phyloP scores from a whole-genome alignment of 2,113 vertebrate species.

The Cervus canadensis region DNA sequence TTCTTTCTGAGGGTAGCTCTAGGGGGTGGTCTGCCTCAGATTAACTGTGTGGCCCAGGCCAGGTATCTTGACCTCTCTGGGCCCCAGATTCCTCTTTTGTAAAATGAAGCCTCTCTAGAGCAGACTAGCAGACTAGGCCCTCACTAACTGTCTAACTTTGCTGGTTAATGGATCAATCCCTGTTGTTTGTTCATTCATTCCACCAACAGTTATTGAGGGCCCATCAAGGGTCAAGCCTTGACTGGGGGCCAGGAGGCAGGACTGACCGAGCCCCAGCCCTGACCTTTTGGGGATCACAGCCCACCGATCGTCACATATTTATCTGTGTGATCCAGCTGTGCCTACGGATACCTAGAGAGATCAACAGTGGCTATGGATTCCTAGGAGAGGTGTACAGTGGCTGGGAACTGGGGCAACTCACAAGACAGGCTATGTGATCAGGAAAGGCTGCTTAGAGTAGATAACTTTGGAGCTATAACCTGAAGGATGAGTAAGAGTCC shows the following conservation, averaged over 20 bases:
- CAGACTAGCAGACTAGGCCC: not conserved
- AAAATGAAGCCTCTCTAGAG: not conserved
- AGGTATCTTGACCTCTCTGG: not conserved
- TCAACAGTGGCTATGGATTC: not conserved
- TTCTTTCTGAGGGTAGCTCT: not conserved
- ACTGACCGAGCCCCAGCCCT: not conserved
- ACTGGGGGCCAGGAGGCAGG: not conserved
- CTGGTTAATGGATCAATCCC: not conserved
- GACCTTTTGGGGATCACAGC: not conserved
- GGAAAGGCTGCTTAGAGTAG: not conserved
- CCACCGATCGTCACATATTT: accelerated
- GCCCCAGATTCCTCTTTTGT: not conserved
- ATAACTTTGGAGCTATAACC: not conserved
- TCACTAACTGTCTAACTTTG: accelerated
- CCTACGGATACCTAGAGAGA: not conserved
- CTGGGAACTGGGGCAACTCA: not conserved
- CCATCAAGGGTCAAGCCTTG: accelerated
- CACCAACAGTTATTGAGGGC: accelerated
- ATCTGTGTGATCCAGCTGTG: not conserved
- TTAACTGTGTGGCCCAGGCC: not conserved
- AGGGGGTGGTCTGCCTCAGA: not conserved
- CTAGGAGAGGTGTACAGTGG: not conserved
- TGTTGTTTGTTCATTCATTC: accelerated
- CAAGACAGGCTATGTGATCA: not conserved
- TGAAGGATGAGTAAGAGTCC: not conserved